phyloP scores from a whole-genome alignment of 2,113 vertebrate species.

The Puma concolor region DNA sequence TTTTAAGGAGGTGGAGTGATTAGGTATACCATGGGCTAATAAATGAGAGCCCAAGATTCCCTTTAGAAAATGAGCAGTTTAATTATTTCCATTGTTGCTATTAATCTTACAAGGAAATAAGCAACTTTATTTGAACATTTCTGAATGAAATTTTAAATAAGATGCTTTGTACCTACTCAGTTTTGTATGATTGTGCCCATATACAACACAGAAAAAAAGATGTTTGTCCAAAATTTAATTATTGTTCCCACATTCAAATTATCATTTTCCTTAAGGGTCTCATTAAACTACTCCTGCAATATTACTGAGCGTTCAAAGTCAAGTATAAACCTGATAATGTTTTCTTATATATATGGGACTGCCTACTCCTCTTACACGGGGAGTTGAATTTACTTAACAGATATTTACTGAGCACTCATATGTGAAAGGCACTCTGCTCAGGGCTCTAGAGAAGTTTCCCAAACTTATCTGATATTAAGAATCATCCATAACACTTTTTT shows the following conservation, averaged over 20 bases:
- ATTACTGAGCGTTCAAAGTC: not conserved
- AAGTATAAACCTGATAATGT: not conserved
- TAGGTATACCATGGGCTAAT: not conserved
- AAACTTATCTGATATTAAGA: not conserved
- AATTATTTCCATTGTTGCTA: not conserved
- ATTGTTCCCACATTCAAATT: not conserved
- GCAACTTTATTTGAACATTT: not conserved
- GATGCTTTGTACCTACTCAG: not conserved
- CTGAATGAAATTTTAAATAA: slow-evolving; percentile 31
- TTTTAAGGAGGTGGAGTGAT: not conserved
- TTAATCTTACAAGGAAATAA: not conserved
- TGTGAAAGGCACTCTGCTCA: not conserved
- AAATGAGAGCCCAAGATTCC: not conserved
- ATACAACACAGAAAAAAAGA: not conserved
- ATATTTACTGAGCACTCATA: not conserved
- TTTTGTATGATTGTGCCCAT: not conserved
- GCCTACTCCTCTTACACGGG: not conserved
- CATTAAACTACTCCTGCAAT: not conserved
- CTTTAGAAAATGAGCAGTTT: slow-evolving; percentile 25
- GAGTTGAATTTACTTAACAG: not conserved
- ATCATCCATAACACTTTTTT: not conserved
- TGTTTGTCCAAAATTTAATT: not conserved
- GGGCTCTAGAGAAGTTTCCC: not conserved
- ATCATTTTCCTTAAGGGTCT: not conserved
- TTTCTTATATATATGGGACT: not conserved